Evolutionary conservation across 2,888 invertebrate species (phyloP).

Genomic region (Ctena decussata): DNA sequence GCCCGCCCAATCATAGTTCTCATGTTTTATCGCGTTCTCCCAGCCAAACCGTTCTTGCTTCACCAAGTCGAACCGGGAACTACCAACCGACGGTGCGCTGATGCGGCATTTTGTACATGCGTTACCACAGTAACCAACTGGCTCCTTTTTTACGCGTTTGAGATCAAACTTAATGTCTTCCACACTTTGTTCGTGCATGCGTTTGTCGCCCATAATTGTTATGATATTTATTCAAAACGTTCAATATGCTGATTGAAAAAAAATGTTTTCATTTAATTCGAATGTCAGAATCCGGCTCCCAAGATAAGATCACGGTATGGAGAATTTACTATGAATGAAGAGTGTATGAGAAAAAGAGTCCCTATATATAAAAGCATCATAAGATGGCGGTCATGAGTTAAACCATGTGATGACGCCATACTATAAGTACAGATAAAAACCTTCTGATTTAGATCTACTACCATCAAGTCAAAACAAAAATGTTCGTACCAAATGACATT

Average conservation of each 20-base stretch:
- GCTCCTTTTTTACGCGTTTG: background rate
- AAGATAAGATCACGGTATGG: too few relatives aligned
- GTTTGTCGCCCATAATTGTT: background rate
- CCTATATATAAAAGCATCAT: background rate
- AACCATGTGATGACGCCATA: slow-evolving; percentile 10
- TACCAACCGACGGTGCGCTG: too few relatives aligned
- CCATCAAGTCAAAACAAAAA: background rate
- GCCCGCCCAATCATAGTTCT: background rate
- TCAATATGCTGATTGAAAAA: too few relatives aligned
- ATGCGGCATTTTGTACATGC: background rate
- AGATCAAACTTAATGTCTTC: background rate
- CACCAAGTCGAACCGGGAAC: too few relatives aligned
- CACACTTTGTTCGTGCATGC: background rate
- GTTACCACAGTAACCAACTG: background rate
- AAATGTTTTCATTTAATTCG: too few relatives aligned
- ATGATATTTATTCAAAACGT: too few relatives aligned
- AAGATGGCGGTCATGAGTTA: background rate
- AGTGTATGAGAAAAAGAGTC: background rate
- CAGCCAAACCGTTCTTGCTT: background rate
- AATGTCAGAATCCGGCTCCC: too few relatives aligned
- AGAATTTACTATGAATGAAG: background rate
- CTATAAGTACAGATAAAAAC: background rate
- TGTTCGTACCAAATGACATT: too few relatives aligned
- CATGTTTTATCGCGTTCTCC: background rate
- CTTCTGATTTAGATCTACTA: background rate